Base-by-base conservation (phyloP, 1,140 invertebrate species). In the Drosophila mauritiana region DNA sequence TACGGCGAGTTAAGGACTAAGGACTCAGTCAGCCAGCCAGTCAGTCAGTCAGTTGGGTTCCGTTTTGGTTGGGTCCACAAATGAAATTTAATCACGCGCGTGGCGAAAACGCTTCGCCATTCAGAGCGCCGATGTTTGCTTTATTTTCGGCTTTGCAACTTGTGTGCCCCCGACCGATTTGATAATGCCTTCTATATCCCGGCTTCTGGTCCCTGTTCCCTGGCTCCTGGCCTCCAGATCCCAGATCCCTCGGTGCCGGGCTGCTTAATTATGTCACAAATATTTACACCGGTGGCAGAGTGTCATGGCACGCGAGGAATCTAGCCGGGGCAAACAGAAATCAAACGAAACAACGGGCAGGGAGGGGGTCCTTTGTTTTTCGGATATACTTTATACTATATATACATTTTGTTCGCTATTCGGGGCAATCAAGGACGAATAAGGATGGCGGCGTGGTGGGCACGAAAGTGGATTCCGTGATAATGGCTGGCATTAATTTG, bases 231-330 rank as follows among this genome's bases (percentile, higher is more conserved):
- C 31, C 27, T 10, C 7, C 49, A 6, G 1, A 27, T 10, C 27
- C 39, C 20, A n/a, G 67, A 51, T 57, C 61, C 57, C 59, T 27
- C 57, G 67, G 48, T 77, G 78, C 67, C 31, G 62, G 65, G 54
- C 57, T 70, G 84, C 84, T 88, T 88, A 88, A 88, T 88, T 88
- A 86, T 86, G 83, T 86, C 83, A 88, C 84, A 88, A 88, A 88
- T 88, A 88, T 88, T 88, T 88, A 88, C 84, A 89, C 80, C 84
- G 59, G 73, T 86, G 70, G 65, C 80, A 61, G 65, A 56, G 72
- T 89, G 59, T 82, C 72, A 61, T 65, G 83, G 62, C 84, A 89
- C 84, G 83, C 83, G 79, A 83, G 63, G 84, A 73, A 89, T 84
- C 80, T 77, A 78, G 76, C 64, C 31, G 63, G 54, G 58, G 46